Percentiles rank a stretch among this genome's conserved stretches.
Evolutionary conservation across 2,797 vertebrate genomes (phyloP).

Genomic region (Numenius phaeopus): DNA sequence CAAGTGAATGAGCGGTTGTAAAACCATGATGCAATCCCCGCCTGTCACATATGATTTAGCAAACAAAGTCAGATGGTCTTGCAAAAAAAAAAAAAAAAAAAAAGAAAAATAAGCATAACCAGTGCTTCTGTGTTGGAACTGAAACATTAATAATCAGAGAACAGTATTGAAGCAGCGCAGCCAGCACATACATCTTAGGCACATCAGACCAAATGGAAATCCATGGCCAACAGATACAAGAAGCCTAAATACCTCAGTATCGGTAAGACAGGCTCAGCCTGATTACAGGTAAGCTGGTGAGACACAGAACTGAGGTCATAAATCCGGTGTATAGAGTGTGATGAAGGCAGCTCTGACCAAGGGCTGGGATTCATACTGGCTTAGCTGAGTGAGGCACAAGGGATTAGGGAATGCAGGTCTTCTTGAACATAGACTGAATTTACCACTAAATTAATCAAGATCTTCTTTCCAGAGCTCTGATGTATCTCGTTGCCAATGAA

Average conservation of each 20-base stretch:
- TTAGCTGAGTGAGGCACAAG: background rate
- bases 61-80: constrained; percentile 20
- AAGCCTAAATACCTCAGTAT: background rate
- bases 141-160: constrained; percentile 5
- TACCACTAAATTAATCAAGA: background rate
- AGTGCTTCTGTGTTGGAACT: background rate
- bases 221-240: background rate
- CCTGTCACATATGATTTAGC: constrained; percentile 41
- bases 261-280: background rate
- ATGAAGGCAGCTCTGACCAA: background rate
- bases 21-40: constrained; percentile 33
- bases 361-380: background rate
- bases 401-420: background rate
- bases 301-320: background rate
- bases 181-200: background rate
- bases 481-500: background rate
- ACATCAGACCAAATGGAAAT: constrained; percentile 24
- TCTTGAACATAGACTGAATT: background rate
- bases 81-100: background rate
- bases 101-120: background rate
- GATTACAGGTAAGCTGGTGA: background rate
- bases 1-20: background rate
- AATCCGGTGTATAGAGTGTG: background rate
- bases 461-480: background rate
- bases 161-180: background rate